Percentiles rank a stretch among this genome's conserved stretches.
These are phyloP conservation scores for Holocentrus rufus DNA, from an alignment of 2,797 vertebrate genomes.

Conservation along the genomic window DNA sequence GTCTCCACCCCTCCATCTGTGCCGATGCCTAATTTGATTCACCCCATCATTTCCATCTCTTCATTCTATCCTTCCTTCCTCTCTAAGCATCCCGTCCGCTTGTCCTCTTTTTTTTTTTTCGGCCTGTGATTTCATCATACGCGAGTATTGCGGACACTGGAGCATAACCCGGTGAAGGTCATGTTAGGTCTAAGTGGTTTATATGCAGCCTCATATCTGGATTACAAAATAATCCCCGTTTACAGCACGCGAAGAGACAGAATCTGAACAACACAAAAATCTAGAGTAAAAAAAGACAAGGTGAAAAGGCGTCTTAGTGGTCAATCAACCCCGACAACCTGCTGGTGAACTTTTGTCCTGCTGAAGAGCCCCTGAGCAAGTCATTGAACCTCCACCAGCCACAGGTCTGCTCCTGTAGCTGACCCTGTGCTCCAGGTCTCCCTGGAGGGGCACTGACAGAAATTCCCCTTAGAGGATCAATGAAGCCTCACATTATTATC, in stretches of 20 bases:
- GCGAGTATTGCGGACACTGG: constrained; percentile 31
- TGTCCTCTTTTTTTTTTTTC: constrained; percentile 33
- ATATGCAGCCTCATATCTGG: constrained; percentile 10
- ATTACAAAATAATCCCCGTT: constrained; percentile 24
- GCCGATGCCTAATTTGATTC: constrained; percentile 57
- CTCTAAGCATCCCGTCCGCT: constrained; percentile 36
- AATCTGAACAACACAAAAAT: constrained; percentile 23
- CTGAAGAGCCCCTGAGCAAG: constrained; percentile 27
- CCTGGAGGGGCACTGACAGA: not conserved
- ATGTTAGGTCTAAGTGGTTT: constrained; percentile 30
- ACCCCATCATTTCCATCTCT: constrained; percentile 51
- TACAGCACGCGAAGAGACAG: constrained; percentile 18
- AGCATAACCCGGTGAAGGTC: constrained; percentile 36
- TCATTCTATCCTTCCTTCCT: constrained; percentile 48
- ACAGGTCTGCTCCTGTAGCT: constrained; percentile 5
- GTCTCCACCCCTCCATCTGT: constrained; percentile 56
- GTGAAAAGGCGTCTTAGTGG: constrained; percentile 18
- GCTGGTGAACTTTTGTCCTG: constrained; percentile 3
- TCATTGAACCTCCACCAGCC: constrained; percentile 10
- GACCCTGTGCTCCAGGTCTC: not conserved
- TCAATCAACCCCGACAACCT: constrained; percentile 3
- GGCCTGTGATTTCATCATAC: constrained; percentile 25
- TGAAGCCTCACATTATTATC: constrained; percentile 19
- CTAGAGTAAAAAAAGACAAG: not conserved
- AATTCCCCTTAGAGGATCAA: constrained; percentile 9